Evolutionary conservation across 2,797 vertebrate species (phyloP), one percentile per base, ranked within the genome.

Genomic region (Rhinatrema bivittatum): DNA sequence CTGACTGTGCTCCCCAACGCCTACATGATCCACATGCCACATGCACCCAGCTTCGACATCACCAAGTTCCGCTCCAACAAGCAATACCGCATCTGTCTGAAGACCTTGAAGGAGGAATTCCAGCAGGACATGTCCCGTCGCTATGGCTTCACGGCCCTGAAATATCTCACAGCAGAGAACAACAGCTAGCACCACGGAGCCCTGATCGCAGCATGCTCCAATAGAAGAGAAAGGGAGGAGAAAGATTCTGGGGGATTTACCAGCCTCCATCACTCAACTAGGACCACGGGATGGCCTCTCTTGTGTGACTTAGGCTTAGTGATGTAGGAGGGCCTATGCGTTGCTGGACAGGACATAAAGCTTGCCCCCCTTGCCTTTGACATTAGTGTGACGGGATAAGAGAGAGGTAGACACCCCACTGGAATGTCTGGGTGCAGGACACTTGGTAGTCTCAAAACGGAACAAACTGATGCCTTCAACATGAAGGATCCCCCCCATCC

Each of bases 1-100:
- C 97, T 99, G 68, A 91, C 87, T 4, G 96, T 99, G 39, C 81
- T 99, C 23, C 94, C 96, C 50, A 99, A 99, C 0, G 96, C 96
- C 50, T 99, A 90, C 77, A 99, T 99, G 96, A 97, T 99, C 86
- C 96, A 99, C 75, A 99, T 99, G 94, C 96, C 96, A 1, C 96
- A 99, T 0, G 94, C 96, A 0, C 96, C 94, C 59, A 99, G 96
- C 78, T 99, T 99, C 2, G 96, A 99, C 77, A 99, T 99, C 85
- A 97, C 96, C 62, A 99, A 99, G 86, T 99, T 99, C 64, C 93
- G 96, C 46, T 99, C 96, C 68, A 98, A 96, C 76, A 96, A 97
- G 84, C 94, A 97, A 87, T 99, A 99, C 69, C 93, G 94, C 18
- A 87, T 91, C 72, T 99, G 96, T 71, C 90, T 99, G 46, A 97